Percentiles rank a stretch among this genome's conserved stretches.
These are phyloP conservation scores for Chaenocephalus aceratus DNA, from an alignment of 2,113 vertebrate genomes.

Conservation along the genomic window DNA sequence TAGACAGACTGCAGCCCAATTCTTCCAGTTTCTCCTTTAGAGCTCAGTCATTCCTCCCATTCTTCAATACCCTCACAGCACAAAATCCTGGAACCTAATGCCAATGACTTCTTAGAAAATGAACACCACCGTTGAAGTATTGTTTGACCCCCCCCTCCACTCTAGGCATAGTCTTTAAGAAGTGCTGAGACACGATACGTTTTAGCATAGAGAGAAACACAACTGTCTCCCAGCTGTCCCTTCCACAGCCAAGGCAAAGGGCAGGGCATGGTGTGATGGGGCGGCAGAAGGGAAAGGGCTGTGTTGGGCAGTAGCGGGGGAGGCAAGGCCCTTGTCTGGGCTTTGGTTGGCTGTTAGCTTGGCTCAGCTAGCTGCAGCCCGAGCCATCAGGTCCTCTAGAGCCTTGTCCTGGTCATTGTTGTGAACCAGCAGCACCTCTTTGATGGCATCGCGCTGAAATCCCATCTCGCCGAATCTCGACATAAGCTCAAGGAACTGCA, in stretches of 20 bases:
- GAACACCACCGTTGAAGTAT: slow-evolving; percentile 34
- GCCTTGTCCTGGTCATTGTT: slow-evolving; percentile 96
- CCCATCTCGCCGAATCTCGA: slow-evolving; percentile 99
- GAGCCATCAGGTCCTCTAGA: slow-evolving; percentile 96
- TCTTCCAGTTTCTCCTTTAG: slow-evolving; percentile 19
- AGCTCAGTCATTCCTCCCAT: slow-evolving; percentile 25
- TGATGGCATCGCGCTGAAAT: slow-evolving; percentile 95
- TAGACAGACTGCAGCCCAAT: slow-evolving; percentile 31
- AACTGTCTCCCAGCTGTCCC: slow-evolving; percentile 56
- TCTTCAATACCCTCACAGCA: slow-evolving; percentile 39
- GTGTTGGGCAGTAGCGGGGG: slow-evolving; percentile 53
- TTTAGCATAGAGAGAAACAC: slow-evolving; percentile 68
- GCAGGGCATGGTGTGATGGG: slow-evolving; percentile 58
- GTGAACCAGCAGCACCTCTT: slow-evolving; percentile 94
- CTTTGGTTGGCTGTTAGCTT: slow-evolving; percentile 30
- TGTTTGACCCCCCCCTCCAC: slow-evolving; percentile 43
- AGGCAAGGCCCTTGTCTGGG: slow-evolving; percentile 43
- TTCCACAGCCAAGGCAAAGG: slow-evolving; percentile 60
- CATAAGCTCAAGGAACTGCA: slow-evolving; percentile 97
- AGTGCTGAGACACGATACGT: slow-evolving; percentile 68
- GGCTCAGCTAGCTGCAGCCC: slow-evolving; percentile 93
- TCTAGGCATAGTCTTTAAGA: slow-evolving; percentile 69
- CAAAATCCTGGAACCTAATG: slow-evolving; percentile 36
- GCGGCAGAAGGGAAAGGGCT: slow-evolving; percentile 58
- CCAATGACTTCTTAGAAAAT: slow-evolving; percentile 34